Percentiles rank a stretch among this genome's conserved stretches.
phyloP scores from a whole-genome alignment of 2,797 vertebrate genomes.

The Sciaenops ocellatus region DNA sequence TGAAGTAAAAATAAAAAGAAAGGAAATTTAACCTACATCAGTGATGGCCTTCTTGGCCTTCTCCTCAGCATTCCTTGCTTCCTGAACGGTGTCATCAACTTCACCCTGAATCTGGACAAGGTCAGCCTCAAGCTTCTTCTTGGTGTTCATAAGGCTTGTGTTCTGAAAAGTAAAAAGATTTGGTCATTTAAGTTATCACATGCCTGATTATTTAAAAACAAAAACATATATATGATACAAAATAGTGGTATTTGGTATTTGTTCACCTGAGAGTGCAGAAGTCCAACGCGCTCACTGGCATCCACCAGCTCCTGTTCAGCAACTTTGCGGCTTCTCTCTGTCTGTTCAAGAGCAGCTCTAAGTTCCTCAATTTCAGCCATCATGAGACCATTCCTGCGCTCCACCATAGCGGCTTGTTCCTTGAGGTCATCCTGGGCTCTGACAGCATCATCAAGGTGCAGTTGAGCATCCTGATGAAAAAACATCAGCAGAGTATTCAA shows the following conservation, averaged over 20 bases:
- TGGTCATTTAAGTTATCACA: neutral
- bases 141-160: constrained; percentile 84
- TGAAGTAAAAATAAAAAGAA: neutral
- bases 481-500: neutral
- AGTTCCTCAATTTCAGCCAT: constrained; percentile 91
- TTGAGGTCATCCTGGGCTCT: constrained; percentile 90
- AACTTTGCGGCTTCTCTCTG: constrained; percentile 86
- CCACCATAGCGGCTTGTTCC: constrained; percentile 90
- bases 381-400: constrained; percentile 89
- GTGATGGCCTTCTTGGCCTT: constrained; percentile 95
- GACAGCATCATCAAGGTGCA: constrained; percentile 89
- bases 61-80: constrained; percentile 92
- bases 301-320: constrained; percentile 91
- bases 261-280: constrained; percentile 84
- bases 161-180: constrained; percentile 80
- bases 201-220: neutral
- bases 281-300: constrained; percentile 87
- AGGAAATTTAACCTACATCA: constrained; percentile 79
- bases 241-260: constrained; percentile 56
- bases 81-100: constrained; percentile 90
- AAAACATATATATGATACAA: too few relatives aligned
- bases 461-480: neutral
- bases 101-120: constrained; percentile 89
- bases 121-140: constrained; percentile 91
- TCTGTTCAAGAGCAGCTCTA: constrained; percentile 88